Evolutionary conservation across 2,888 invertebrate species (phyloP).

Genomic region (Drosophila lutescens): DNA sequence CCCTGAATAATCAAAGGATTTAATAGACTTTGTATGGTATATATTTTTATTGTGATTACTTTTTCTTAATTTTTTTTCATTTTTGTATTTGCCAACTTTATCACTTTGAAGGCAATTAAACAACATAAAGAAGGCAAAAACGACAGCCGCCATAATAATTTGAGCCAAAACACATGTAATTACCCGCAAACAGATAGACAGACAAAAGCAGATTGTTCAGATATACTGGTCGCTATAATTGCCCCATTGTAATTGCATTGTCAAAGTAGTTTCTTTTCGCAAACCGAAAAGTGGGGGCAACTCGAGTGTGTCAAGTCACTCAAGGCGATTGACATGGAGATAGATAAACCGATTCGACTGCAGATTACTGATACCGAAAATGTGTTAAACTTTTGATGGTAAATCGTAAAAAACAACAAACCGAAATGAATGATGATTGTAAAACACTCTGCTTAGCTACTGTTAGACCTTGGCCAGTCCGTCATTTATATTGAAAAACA

Average conservation of each 20-base stretch:
- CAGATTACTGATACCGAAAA: constrained; percentile 24
- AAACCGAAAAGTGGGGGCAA: constrained; percentile 9
- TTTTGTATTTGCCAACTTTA: constrained; percentile 4
- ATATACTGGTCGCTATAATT: constrained; percentile 61
- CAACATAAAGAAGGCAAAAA: constrained; percentile 15
- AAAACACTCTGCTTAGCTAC: constrained; percentile 18
- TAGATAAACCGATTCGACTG: constrained; percentile 22
- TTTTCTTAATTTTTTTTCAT: not conserved
- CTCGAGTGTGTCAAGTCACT: constrained; percentile 52
- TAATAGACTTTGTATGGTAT: not conserved
- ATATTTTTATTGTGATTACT: constrained; percentile 11
- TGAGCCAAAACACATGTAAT: constrained; percentile 63
- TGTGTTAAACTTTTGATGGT: constrained; percentile 58
- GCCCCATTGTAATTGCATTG: constrained; percentile 60
- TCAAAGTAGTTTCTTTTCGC: constrained; percentile 24
- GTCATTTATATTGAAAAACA: constrained; percentile 15
- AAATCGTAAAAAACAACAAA: constrained; percentile 30
- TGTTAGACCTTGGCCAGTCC: constrained; percentile 20
- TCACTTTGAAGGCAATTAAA: constrained; percentile 17
- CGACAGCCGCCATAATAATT: constrained; percentile 48
- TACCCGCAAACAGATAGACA: constrained; percentile 46
- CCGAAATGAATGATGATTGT: constrained; percentile 29
- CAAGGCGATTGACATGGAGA: constrained; percentile 41
- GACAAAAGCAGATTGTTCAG: constrained; percentile 44
- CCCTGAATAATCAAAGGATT: constrained; percentile 12